Base-by-base conservation (phyloP, 1,140 invertebrate genomes). In the Whitmania pigra region DNA sequence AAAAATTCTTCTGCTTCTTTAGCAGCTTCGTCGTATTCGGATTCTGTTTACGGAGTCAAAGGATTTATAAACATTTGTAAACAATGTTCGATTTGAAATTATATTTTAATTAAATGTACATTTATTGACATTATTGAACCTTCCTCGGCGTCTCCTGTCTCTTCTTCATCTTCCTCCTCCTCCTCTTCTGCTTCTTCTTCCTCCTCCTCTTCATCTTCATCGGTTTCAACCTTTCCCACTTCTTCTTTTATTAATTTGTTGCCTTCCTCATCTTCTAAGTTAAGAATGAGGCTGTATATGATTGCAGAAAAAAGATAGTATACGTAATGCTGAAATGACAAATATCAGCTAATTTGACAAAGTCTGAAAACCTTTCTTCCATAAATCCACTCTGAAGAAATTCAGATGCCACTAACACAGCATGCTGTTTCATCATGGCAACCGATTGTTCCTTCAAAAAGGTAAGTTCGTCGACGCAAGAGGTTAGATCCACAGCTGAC, bases 401-500 rank as follows among this genome's bases (percentile, higher is more conserved):
- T 25, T 63, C 57, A 11, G 22, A 63, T 22, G 29, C 57, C 11
- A 63, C 57, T n/a, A 31, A 13, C 7, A 31, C 29, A 31, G 57
- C 22, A 63, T 63, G 57, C 11, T 22, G 57, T 63, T 63, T 63
- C 22, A 63, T 22, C 22, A 31, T 31, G 11, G 57, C 22, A 20
- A 63, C 57, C 22, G 22, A 63, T 31, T 63, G 57, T 13, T 63
- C 57, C 57, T 63, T 63, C 57, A 63, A 63, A 20, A 63, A 63
- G 57, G 22, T 31, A 11, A 63, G 29, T 31, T 63, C 57, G 22
- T 63, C 29, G 22, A 63, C 22, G 57, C 57, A 63, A 63, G 29
- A 25, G 57, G 57, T 31, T 20, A 63, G 57, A 20, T 63, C 29
- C 9, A 31, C 29, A 11, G 57, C 57, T 25, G 57, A 63, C 18